phyloP scores from a whole-genome alignment of 2,113 vertebrate genomes.

The Scalopus aquaticus region DNA sequence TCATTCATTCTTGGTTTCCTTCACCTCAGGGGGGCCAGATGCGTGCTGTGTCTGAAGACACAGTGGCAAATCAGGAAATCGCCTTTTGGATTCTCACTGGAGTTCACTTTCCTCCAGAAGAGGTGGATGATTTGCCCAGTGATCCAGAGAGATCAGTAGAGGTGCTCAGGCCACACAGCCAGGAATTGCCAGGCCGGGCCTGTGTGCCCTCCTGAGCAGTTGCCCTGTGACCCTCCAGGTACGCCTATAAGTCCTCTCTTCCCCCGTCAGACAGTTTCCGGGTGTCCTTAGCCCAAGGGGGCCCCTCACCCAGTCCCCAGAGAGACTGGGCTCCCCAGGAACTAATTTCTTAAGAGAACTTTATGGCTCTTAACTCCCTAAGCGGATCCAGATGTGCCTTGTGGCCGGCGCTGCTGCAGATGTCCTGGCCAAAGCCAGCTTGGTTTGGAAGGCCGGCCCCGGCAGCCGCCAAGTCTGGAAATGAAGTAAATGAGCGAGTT shows the following conservation, averaged over 20 bases:
- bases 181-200: neutral
- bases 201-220: neutral
- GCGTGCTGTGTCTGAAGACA: neutral
- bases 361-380: constrained; percentile 83
- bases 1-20: neutral
- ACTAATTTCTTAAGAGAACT: constrained; percentile 83
- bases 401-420: constrained; percentile 82
- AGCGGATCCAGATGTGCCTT: constrained; percentile 87
- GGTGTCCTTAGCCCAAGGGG: neutral
- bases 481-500: constrained; percentile 88
- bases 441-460: constrained; percentile 82
- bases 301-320: constrained; percentile 25
- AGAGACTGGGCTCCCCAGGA: constrained; percentile 59
- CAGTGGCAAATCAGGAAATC: neutral
- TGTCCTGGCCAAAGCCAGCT: constrained; percentile 82
- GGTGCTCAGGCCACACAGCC: neutral
- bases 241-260: neutral
- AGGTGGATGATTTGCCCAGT: neutral
- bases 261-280: neutral
- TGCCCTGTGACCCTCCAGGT: neutral
- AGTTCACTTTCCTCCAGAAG: neutral
- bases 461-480: constrained; percentile 87
- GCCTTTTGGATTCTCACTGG: neutral
- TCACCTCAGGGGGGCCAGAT: neutral
- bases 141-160: neutral